These are phyloP conservation scores for Allacma fusca DNA, from an alignment of 2,888 invertebrate species.

Conservation along the genomic window DNA sequence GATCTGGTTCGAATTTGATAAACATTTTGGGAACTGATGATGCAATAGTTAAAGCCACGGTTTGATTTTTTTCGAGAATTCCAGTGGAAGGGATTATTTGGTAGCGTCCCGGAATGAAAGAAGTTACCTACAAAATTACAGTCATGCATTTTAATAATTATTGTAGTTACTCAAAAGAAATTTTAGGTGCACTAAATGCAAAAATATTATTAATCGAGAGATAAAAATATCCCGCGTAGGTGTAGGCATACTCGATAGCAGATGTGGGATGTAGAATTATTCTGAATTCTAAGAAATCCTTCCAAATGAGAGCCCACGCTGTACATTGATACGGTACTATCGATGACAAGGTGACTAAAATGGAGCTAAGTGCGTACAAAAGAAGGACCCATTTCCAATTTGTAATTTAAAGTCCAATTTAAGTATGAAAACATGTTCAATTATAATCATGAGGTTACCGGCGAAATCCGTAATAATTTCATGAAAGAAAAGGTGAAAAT, in stretches of 20 bases:
- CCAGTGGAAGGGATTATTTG: constrained; percentile 18
- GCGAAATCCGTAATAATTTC: not conserved
- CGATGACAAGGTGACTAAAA: not conserved
- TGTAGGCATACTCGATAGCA: not conserved
- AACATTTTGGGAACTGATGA: not conserved
- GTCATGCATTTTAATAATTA: too few species aligned
- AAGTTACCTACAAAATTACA: constrained; percentile 25
- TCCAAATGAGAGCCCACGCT: constrained; percentile 13
- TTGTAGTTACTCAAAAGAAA: too few species aligned
- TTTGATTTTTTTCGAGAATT: not conserved
- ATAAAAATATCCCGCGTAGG: not conserved
- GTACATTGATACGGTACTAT: constrained; percentile 27
- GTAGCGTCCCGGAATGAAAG: constrained; percentile 14
- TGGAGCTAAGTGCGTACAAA: not conserved
- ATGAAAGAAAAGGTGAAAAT: not conserved
- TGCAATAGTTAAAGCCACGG: constrained; percentile 8
- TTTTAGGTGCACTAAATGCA: too few species aligned
- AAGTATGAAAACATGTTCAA: too few species aligned
- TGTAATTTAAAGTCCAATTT: too few species aligned
- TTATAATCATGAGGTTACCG: not conserved
- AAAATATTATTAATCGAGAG: too few species aligned
- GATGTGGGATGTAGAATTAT: not conserved
- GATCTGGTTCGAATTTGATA: constrained; percentile 7
- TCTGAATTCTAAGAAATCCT: not conserved
- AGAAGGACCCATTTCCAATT: too few species aligned